phyloP scores from a whole-genome alignment of 2,797 vertebrate species.

The Vipera latastei region DNA sequence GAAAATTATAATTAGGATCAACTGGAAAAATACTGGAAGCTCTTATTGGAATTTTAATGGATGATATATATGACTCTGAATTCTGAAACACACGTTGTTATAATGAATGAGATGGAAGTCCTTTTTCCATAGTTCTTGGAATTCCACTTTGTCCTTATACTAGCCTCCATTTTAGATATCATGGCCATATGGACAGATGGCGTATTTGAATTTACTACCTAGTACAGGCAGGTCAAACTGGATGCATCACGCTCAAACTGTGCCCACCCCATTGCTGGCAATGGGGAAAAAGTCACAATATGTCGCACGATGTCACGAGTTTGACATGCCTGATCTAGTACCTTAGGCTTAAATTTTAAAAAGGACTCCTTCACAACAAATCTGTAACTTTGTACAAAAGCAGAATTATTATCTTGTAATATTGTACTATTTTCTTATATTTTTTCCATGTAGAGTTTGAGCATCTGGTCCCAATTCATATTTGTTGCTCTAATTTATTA shows the following conservation, averaged over 20 bases:
- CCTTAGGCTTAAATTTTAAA: not conserved
- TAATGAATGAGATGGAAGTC: not conserved
- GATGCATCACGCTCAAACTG: too few species aligned
- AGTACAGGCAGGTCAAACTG: too few species aligned
- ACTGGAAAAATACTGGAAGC: not conserved
- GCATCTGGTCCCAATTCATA: not conserved
- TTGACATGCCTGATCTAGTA: not conserved
- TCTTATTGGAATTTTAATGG: not conserved
- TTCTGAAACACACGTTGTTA: not conserved
- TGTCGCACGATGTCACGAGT: too few species aligned
- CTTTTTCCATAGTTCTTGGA: not conserved
- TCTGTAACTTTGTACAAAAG: not conserved
- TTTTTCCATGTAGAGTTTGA: not conserved
- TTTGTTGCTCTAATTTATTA: not conserved
- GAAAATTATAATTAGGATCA: conserved; percentile 41
- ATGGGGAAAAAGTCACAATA: too few species aligned
- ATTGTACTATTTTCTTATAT: not conserved
- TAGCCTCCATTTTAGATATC: not conserved
- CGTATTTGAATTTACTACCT: not conserved
- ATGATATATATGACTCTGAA: not conserved
- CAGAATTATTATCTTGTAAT: not conserved
- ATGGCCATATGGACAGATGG: not conserved
- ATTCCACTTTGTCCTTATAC: not conserved
- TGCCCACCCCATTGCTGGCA: too few species aligned
- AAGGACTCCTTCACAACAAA: not conserved